Evolutionary conservation across 1,140 invertebrate genomes (phyloP), one percentile per base, ranked within the genome.

Genomic region (Lasioglossum baleicum): DNA sequence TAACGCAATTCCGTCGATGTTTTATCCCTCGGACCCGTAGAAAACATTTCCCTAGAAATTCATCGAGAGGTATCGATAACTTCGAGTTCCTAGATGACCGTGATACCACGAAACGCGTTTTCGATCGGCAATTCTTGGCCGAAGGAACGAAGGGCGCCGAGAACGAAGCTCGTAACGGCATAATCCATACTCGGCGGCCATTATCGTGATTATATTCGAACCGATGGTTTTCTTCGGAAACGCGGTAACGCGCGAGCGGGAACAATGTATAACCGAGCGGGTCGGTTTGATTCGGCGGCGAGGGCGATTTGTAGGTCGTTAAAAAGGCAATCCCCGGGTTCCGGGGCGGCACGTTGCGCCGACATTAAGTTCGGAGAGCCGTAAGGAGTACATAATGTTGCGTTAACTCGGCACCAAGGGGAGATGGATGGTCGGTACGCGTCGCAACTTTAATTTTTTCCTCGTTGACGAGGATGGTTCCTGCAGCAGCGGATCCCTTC

Each of bases 341-440:
- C 51, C 48, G 48, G 44, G 31, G 63, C 44, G 73, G 75, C 72
- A 83, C 76, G 61, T 69, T 68, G 58, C n/a, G 61, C n/a, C n/a
- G n/a, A n/a, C 84, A 83, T 83, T 79, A 81, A 83, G 60, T 80
- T 83, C 84, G 79, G n/a, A n/a, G n/a, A 82, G 67, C 53, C 70
- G 63, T 72, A 65, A 81, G 75, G 80, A 84, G 83, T 85, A 85
- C 80, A 86, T 85, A 87, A 87, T 85, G 86, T 83, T 85, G 75
- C 80, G 87, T 88, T 88, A 83, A 87, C 82, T 84, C 80, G 78
- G 65, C 70, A 78, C 63, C 77, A 44, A 72, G 75, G 58, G 64
- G 76, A 88, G 87, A 89, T 87, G 86, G 86, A 88, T 88, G 82
- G 85, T 75, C 53, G 69, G 84, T 88, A 88, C 88, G 88, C 84